Conservation (phyloP, 2,888 invertebrate species). For the Penaeus monodon region DNA sequence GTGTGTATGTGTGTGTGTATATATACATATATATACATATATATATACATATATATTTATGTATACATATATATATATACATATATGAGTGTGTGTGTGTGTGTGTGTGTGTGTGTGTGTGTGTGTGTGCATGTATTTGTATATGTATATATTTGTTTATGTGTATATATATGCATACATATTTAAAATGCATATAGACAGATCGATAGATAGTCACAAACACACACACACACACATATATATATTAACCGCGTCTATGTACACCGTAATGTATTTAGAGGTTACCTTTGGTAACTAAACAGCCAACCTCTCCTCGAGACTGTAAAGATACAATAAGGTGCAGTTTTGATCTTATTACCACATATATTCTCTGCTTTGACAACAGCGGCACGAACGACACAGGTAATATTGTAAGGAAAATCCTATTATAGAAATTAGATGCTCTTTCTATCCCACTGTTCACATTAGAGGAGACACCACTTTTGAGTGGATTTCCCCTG, state of each 20-base stretch:
- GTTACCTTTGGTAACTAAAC: too few species aligned
- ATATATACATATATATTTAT: conserved; percentile 5
- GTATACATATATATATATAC: conserved; percentile 34
- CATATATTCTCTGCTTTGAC: too few species aligned
- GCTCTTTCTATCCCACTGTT: conserved; percentile 38
- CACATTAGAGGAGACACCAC: conserved; percentile 43
- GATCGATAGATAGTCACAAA: too few species aligned
- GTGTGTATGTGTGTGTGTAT: too few species aligned
- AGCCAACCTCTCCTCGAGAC: too few species aligned
- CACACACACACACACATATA: too few species aligned
- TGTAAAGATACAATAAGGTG: too few species aligned
- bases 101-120: conserved; percentile 11
- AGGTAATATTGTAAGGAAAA: conserved; percentile 41
- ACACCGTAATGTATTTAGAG: too few species aligned
- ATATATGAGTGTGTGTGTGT: conserved; percentile 19
- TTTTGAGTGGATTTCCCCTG: conserved; percentile 42
- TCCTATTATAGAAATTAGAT: conserved; percentile 44
- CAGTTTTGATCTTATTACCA: too few species aligned
- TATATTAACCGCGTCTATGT: too few species aligned
- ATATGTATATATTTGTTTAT: neutral
- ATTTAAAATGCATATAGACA: too few species aligned
- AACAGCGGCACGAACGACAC: conserved; percentile 26
- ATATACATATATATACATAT: neutral
- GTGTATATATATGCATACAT: too few species aligned
- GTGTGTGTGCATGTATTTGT: neutral